Conservation (phyloP, 2,113 vertebrate species). For the Gobius niger region DNA sequence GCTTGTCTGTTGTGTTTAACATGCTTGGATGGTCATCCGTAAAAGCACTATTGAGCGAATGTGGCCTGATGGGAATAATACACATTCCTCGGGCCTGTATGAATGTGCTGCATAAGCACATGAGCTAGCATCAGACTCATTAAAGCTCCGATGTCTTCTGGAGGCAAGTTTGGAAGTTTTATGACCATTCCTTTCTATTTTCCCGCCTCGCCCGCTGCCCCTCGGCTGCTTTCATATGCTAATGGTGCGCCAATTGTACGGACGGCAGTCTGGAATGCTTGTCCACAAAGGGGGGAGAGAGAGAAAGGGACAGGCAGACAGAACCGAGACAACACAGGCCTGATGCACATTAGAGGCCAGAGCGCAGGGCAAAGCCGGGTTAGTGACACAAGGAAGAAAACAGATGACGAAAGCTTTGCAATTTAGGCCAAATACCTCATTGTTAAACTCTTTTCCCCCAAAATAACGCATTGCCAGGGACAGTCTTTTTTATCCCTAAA, state of each 20-base stretch:
- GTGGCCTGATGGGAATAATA: conserved; percentile 4
- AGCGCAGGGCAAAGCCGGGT: conserved; percentile 13
- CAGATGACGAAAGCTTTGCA: neutral
- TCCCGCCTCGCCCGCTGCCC: conserved; percentile 49
- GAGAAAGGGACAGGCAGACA: conserved; percentile 42
- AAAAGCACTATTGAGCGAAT: conserved; percentile 5
- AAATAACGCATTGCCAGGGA: neutral
- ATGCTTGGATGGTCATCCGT: conserved; percentile 7
- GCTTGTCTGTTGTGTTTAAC: conserved; percentile 1
- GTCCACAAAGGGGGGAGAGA: conserved; percentile 54
- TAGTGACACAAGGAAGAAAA: conserved; percentile 18
- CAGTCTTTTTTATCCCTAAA: neutral
- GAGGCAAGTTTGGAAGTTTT: conserved; percentile 54
- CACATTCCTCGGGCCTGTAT: conserved; percentile 6
- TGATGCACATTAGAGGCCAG: conserved; percentile 43
- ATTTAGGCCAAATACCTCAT: neutral
- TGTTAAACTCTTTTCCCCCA: neutral
- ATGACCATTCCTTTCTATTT: conserved; percentile 41
- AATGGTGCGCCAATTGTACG: conserved; percentile 61
- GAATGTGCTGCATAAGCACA: conserved; percentile 22
- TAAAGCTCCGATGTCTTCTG: conserved; percentile 33
- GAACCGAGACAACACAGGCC: conserved; percentile 37
- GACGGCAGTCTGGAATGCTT: conserved; percentile 66
- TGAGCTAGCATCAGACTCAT: conserved; percentile 22
- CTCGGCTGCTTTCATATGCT: conserved; percentile 69